Evolutionary conservation across 1,140 invertebrate species (phyloP), one percentile per base, ranked within the genome.

Genomic region (Lordiphosa mommai): DNA sequence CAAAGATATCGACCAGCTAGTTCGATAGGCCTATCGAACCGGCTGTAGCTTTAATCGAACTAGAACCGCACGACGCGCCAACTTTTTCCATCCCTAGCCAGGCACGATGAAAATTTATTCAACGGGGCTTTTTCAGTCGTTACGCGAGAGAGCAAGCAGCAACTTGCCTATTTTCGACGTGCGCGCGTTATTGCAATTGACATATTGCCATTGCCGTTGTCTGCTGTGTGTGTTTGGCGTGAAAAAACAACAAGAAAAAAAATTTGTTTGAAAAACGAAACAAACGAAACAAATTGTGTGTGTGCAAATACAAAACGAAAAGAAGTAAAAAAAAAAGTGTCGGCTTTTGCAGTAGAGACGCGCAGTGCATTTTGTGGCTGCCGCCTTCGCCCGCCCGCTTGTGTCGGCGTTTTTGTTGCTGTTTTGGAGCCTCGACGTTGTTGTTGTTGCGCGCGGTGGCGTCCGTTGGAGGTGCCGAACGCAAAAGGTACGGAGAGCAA

Each of bases 401-500:
- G 49, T 51, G 40, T 43, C 49, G 56, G 61, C 33, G 50, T 61
- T 53, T 43, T 43, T 12, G 17, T 46, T 27, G 30, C 29, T 12
- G 38, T 49, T 52, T 27, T 27, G 23, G 23, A 27, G 23, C 6
- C 23, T 7, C 23, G 23, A 27, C 23, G 74, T 80, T 74, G 53
- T 55, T 65, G 76, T 33, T 38, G 32, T 33, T 23, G 34, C 53
- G 43, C 40, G 50, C 50, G 44, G 44, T 32, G 44, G 49, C 61
- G 61, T 69, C 61, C 44, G 20, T 61, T 34, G 61, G 40, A 60
- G 52, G 48, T 48, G 66, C 55, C 50, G 59, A 49, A 40, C 49
- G 30, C 40, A 61, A 66, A 65, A 79, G 74, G 76, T 80, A 79
- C 58, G 59, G 33, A 37, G 13, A 32, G 13, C 30, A 70, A 38